Evolutionary conservation across 2,888 invertebrate genomes (phyloP).

Genomic region (Pristionchus maxplancki): DNA sequence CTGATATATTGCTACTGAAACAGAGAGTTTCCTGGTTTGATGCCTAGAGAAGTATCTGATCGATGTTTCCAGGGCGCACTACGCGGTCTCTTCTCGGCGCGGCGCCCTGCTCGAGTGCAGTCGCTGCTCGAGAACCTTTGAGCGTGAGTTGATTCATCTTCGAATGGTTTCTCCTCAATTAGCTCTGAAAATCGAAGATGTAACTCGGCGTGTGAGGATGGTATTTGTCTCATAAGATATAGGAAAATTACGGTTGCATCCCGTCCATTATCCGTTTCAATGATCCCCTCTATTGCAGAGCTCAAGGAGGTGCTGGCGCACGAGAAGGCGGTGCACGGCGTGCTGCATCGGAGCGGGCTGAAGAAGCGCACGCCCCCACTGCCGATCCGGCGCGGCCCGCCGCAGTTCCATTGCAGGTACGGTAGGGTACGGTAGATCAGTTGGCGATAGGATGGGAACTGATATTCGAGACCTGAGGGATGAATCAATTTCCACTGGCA

Average conservation of each 20-base stretch:
- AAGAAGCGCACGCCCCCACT: neutral
- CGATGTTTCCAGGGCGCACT: constrained; percentile 33
- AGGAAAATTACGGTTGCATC: too few species aligned
- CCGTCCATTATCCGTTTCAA: too few species aligned
- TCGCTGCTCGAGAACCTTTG: constrained; percentile 28
- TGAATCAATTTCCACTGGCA: neutral
- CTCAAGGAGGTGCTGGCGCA: constrained; percentile 20
- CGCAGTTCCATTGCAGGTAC: constrained; percentile 28
- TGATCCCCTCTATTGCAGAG: neutral
- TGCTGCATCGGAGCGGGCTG: neutral
- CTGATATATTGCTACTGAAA: too few species aligned
- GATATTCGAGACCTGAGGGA: neutral
- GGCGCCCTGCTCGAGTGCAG: constrained; percentile 48
- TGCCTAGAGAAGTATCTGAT: too few species aligned
- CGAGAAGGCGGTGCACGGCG: constrained; percentile 27
- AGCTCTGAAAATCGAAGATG: too few species aligned
- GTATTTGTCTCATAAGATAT: too few species aligned
- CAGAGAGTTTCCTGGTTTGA: neutral
- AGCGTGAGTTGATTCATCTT: constrained; percentile 33
- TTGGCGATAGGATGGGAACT: neutral
- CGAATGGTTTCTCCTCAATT: too few species aligned
- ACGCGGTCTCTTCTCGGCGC: constrained; percentile 15
- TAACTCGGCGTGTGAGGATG: too few species aligned
- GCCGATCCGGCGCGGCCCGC: neutral
- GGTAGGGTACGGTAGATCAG: neutral